Evolutionary conservation across 2,113 vertebrate species (phyloP), one percentile per base, ranked within the genome.

Genomic region (Bombycilla garrulus): DNA sequence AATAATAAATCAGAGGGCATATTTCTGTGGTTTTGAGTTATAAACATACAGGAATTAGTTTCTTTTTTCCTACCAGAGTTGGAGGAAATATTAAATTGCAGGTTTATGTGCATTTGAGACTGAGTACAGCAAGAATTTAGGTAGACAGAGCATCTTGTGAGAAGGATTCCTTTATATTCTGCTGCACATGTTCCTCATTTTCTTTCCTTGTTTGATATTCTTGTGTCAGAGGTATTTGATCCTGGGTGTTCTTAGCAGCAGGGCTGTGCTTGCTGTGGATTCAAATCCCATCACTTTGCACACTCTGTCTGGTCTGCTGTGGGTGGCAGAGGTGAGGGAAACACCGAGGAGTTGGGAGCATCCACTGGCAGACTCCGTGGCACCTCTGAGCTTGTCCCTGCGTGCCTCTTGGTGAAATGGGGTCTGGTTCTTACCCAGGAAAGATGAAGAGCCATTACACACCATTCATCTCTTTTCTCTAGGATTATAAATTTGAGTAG

Each of bases 361-460:
- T 15, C 51, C 6, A 2, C 50, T 45, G 35, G 21, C 33, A 54
- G 56, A 8, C 19, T 42, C 58, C 0, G 0, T 44, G 56, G 22
- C 56, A 31, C 51, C 24, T 51, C 53, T 25, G 26, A 62, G 67
- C 53, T 51, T 62, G 62, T 38, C 40, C 28, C 31, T 86, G 47
- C 47, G 66, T 58, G 45, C 26, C 47, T 47, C 3, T 17, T 77
- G 69, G 70, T 67, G 29, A 64, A 88, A 24, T 13, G 45, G 36
- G 42, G 31, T 47, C 40, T 91, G 38, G 21, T 88, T 95, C 64
- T 69, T 88, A 50, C 40, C 56, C 64, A 83, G 85, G 38, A 92
- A 77, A 77, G 70, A 66, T 40, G 62, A 91, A 80, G 67, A 80
- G 50, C 50, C 24, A 62, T 86, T 80, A 66, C 38, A 45, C 20